Evolutionary conservation across 2,888 invertebrate genomes (phyloP).

Genomic region (Carpatolechia fugitivella): DNA sequence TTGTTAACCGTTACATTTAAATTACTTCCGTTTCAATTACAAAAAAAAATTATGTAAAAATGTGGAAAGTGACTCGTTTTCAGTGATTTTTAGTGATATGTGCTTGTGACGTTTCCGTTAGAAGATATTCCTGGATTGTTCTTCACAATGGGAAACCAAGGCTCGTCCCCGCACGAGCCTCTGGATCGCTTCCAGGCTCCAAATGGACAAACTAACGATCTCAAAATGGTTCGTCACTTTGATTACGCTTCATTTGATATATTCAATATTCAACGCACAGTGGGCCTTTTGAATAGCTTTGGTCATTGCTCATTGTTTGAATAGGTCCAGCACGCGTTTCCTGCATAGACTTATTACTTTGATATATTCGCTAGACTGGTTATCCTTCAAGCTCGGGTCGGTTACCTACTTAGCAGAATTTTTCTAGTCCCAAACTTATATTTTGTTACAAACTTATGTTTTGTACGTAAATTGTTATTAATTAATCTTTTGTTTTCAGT

Average conservation of each 20-base stretch:
- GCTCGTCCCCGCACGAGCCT: slow-evolving; percentile 90
- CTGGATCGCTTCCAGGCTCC: slow-evolving; percentile 83
- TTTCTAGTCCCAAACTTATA: no score
- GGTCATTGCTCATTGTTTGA: slow-evolving; percentile 36
- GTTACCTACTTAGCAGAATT: no score
- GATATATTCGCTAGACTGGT: neutral
- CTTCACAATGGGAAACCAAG: slow-evolving; percentile 88
- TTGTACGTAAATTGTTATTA: no score
- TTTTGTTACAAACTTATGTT: no score
- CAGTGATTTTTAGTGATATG: slow-evolving; percentile 37
- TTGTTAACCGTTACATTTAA: slow-evolving; percentile 41
- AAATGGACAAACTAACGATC: slow-evolving; percentile 45
- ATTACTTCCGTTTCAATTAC: slow-evolving; percentile 23
- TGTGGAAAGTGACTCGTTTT: slow-evolving; percentile 33
- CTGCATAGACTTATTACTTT: neutral
- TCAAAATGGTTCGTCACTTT: slow-evolving; percentile 64
- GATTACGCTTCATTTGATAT: slow-evolving; percentile 33
- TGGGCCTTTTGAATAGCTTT: slow-evolving; percentile 37
- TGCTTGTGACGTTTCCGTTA: slow-evolving; percentile 40
- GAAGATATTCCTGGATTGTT: slow-evolving; percentile 24
- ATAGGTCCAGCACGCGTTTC: slow-evolving; percentile 16
- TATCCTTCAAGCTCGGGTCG: neutral
- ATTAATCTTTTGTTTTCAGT: no score
- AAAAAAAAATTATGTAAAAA: no score
- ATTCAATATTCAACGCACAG: slow-evolving; percentile 27